phyloP scores from a whole-genome alignment of 2,113 vertebrate species.

The Zapus hudsonius region DNA sequence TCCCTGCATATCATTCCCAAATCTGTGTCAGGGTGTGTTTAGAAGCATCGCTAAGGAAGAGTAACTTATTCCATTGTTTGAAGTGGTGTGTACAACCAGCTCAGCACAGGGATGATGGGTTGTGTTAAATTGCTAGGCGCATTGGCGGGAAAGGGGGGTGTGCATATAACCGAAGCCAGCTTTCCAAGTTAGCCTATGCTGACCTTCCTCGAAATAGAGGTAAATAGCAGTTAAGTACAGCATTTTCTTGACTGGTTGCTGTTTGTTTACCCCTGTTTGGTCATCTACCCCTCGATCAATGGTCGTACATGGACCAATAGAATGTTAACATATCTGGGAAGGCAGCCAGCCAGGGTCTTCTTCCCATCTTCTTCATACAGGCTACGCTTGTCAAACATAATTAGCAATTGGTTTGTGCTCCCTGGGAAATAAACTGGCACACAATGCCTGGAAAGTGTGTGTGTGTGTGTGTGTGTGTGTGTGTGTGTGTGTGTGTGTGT shows the following conservation, averaged over 20 bases:
- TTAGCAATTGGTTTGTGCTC: not conserved
- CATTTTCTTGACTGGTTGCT: not conserved
- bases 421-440: not conserved
- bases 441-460: not conserved
- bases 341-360: not conserved
- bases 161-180: too few species aligned
- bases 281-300: slow-evolving; percentile 1
- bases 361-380: not conserved
- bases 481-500: too few species aligned
- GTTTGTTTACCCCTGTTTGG: slow-evolving; percentile 30
- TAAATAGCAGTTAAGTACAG: slow-evolving; percentile 61
- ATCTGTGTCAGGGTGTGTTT: too few species aligned
- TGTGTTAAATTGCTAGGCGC: too few species aligned
- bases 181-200: too few species aligned
- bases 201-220: not conserved
- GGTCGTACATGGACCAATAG: not conserved
- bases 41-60: too few species aligned
- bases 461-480: too few species aligned
- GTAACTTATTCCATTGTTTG: too few species aligned
- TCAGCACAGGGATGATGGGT: too few species aligned
- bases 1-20: too few species aligned
- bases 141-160: too few species aligned
- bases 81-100: too few species aligned
- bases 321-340: not conserved
- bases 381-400: not conserved